Percentiles rank a stretch among this genome's conserved stretches.
Evolutionary conservation across 2,113 vertebrate species (phyloP).

Genomic region (Xiphophorus hellerii): DNA sequence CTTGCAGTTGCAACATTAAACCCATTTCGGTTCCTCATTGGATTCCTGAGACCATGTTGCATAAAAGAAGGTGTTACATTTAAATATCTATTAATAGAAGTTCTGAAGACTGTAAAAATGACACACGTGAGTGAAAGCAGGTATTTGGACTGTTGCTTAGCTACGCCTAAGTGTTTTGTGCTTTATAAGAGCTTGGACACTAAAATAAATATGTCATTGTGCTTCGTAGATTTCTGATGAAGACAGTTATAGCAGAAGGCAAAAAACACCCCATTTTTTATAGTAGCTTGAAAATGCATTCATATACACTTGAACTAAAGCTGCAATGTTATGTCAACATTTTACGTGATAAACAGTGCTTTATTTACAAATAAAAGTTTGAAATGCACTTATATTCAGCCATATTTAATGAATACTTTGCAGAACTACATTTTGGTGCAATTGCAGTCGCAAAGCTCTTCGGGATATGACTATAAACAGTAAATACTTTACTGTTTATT

Average conservation of each 20-base stretch:
- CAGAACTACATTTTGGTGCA: too few relatives aligned
- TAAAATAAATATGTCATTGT: not conserved
- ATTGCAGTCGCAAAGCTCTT: too few relatives aligned
- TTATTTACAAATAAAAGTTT: not conserved
- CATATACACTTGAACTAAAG: not conserved
- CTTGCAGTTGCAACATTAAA: not conserved
- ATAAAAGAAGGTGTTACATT: not conserved
- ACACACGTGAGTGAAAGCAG: not conserved
- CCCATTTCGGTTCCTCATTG: conserved; percentile 7
- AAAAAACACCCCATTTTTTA: not conserved
- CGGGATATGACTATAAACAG: too few relatives aligned
- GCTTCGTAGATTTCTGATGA: not conserved
- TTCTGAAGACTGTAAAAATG: not conserved
- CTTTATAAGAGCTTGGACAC: not conserved
- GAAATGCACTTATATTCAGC: too few relatives aligned
- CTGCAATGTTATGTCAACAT: not conserved
- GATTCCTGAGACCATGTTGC: not conserved
- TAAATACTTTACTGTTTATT: not conserved
- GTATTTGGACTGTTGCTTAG: not conserved
- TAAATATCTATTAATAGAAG: not conserved
- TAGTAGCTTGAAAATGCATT: not conserved
- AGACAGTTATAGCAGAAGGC: conserved; percentile 5
- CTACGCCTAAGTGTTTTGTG: not conserved
- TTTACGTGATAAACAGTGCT: not conserved
- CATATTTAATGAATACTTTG: too few relatives aligned